phyloP scores from a whole-genome alignment of 2,113 vertebrate species.

The Reinhardtius hippoglossoides region DNA sequence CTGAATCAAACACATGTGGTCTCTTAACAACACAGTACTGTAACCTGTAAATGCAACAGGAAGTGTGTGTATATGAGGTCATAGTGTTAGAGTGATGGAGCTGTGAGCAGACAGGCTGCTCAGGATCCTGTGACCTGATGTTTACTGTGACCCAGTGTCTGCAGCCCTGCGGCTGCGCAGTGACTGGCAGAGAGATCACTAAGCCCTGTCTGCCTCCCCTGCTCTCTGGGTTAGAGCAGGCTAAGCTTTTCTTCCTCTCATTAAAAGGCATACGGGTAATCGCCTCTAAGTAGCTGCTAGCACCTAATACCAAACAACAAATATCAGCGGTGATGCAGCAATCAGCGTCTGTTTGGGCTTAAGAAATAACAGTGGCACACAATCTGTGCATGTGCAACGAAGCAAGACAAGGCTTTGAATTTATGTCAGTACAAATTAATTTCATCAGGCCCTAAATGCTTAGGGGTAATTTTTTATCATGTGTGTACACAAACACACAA shows the following conservation, averaged over 20 bases:
- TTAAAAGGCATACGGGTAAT: slow-evolving; percentile 77
- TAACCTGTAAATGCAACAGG: not conserved
- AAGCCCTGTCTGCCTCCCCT: slow-evolving; percentile 54
- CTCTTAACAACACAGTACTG: not conserved
- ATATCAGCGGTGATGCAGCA: slow-evolving; percentile 48
- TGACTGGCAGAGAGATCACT: slow-evolving; percentile 15
- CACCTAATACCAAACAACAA: slow-evolving; percentile 68
- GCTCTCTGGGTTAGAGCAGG: slow-evolving; percentile 67
- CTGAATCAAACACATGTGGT: not conserved
- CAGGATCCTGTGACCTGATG: slow-evolving; percentile 56
- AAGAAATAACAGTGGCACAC: not conserved
- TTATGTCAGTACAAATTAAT: too few species aligned
- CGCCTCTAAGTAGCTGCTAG: slow-evolving; percentile 68
- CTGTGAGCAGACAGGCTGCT: slow-evolving; percentile 52
- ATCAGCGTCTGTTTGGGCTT: slow-evolving; percentile 2
- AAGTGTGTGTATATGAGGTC: slow-evolving; percentile 24
- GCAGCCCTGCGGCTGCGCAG: slow-evolving; percentile 22
- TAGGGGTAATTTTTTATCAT: too few species aligned
- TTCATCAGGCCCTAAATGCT: not conserved
- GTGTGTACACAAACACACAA: too few species aligned
- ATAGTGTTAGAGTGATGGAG: slow-evolving; percentile 4
- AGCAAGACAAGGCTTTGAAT: too few species aligned
- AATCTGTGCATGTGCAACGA: not conserved
- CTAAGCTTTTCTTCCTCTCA: slow-evolving; percentile 75
- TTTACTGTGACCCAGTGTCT: slow-evolving; percentile 56